These are phyloP conservation scores for Carterocephalus palaemon DNA, from an alignment of 2,888 invertebrate species.

Conservation along the genomic window DNA sequence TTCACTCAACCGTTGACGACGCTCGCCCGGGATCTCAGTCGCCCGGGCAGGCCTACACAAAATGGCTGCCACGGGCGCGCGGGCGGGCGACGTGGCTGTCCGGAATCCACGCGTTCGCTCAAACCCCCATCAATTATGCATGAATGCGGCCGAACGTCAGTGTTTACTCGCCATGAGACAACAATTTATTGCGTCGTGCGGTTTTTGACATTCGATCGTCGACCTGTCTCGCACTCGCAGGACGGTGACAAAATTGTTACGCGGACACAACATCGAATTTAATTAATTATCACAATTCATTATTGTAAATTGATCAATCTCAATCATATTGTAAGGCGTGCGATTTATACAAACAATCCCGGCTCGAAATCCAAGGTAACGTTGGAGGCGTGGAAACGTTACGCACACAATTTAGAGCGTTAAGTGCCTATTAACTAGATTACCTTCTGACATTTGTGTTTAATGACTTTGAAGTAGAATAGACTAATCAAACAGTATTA, in stretches of 20 bases:
- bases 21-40: constrained; percentile 55
- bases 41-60: constrained; percentile 68
- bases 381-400: too few relatives aligned
- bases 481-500: neutral
- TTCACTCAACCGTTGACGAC: constrained; percentile 64
- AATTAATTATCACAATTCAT: too few relatives aligned
- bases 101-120: constrained; percentile 72
- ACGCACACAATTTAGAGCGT: constrained; percentile 1
- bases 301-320: too few relatives aligned
- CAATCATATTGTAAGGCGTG: too few relatives aligned
- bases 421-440: constrained; percentile 8
- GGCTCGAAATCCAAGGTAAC: too few relatives aligned
- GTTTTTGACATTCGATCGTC: constrained; percentile 72
- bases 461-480: constrained; percentile 3
- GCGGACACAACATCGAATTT: too few relatives aligned
- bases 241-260: constrained; percentile 53
- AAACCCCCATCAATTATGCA: constrained; percentile 77
- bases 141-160: constrained; percentile 74
- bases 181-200: constrained; percentile 76
- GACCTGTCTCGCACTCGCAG: constrained; percentile 46
- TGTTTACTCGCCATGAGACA: constrained; percentile 75
- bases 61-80: constrained; percentile 72
- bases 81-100: constrained; percentile 68
- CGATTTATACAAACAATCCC: too few relatives aligned
- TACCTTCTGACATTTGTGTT: constrained; percentile 8